Evolutionary conservation across 1,140 invertebrate species (phyloP).

Genomic region (Xylocopa sonorina): DNA sequence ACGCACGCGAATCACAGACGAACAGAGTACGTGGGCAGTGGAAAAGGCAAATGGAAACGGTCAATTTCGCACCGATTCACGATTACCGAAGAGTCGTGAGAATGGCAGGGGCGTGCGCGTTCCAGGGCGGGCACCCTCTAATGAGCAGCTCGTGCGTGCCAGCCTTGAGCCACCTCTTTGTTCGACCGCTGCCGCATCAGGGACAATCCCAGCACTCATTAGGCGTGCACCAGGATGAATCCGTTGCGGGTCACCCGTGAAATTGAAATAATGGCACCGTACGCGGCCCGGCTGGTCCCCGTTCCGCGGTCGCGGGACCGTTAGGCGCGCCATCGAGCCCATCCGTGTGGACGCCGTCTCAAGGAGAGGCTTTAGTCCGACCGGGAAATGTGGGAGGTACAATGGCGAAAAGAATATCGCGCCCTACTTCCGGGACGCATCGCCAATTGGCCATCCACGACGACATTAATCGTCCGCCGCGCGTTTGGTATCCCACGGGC

Average conservation of each 20-base stretch:
- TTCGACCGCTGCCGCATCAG: slow-evolving; percentile 45
- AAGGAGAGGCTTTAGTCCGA: slow-evolving; percentile 31
- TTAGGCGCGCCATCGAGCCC: slow-evolving; percentile 41
- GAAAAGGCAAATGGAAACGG: slow-evolving; percentile 49
- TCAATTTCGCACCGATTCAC: slow-evolving; percentile 53
- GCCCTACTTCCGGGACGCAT: background rate
- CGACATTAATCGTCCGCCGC: slow-evolving; percentile 31
- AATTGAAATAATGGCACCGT: slow-evolving; percentile 68
- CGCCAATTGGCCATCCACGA: background rate
- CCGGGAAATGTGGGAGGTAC: slow-evolving; percentile 9
- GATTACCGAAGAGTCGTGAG: slow-evolving; percentile 51
- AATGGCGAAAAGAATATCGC: slow-evolving; percentile 22
- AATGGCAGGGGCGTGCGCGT: slow-evolving; percentile 44
- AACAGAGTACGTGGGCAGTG: background rate
- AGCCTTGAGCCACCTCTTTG: slow-evolving; percentile 28
- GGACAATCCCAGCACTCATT: slow-evolving; percentile 64
- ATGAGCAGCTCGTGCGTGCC: slow-evolving; percentile 60
- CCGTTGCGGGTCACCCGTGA: slow-evolving; percentile 59
- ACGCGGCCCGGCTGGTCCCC: slow-evolving; percentile 16
- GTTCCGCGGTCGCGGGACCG: slow-evolving; percentile 37
- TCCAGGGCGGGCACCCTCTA: slow-evolving; percentile 37
- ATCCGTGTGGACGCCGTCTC: slow-evolving; percentile 38
- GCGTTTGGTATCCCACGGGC: background rate
- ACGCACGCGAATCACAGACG: background rate
- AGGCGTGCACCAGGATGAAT: slow-evolving; percentile 59